Percentiles rank a stretch among this genome's conserved stretches.
These are phyloP conservation scores for Gobiocypris rarus DNA, from an alignment of 2,113 vertebrate genomes.

Conservation along the genomic window DNA sequence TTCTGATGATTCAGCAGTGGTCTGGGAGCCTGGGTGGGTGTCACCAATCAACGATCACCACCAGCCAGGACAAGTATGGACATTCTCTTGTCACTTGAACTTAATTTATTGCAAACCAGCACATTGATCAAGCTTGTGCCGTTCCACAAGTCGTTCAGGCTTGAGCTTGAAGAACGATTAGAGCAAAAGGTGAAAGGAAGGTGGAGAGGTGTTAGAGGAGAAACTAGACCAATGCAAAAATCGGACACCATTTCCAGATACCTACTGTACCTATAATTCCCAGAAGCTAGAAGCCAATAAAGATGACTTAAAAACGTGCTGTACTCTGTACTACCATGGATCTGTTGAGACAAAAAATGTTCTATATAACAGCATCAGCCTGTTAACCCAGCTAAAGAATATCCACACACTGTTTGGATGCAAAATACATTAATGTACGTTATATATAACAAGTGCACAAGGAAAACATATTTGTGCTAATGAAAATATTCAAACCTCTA, in stretches of 20 bases:
- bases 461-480: not conserved
- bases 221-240: not conserved
- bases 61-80: constrained; percentile 74
- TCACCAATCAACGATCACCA: constrained; percentile 77
- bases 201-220: constrained; percentile 4
- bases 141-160: constrained; percentile 57
- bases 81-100: constrained; percentile 74
- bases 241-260: not conserved
- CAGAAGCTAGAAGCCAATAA: not conserved
- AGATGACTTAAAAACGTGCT: not conserved
- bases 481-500: not conserved
- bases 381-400: not conserved
- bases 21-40: constrained; percentile 69
- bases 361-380: not conserved
- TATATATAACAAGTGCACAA: not conserved
- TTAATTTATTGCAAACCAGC: constrained; percentile 76
- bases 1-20: constrained; percentile 78
- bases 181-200: constrained; percentile 5
- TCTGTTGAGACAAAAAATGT: not conserved
- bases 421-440: not conserved
- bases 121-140: constrained; percentile 80
- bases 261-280: not conserved
- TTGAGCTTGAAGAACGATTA: constrained; percentile 60
- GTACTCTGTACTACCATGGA: not conserved
- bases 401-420: not conserved